Evolutionary conservation across 2,797 vertebrate species (phyloP).

Genomic region (Sebastes ruberrimus): DNA sequence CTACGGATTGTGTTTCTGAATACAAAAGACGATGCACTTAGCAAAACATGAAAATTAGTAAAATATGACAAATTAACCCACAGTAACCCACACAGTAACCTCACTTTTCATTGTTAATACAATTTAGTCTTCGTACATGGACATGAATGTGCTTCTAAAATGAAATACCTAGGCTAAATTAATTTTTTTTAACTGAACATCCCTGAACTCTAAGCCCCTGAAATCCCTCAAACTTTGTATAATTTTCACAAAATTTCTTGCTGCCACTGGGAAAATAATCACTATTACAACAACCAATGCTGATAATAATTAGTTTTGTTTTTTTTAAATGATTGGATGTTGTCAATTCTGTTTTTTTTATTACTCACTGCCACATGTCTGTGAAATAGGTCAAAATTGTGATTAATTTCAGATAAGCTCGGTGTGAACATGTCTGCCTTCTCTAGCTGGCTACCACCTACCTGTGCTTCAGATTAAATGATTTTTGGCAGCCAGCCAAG

Average conservation of each 20-base stretch:
- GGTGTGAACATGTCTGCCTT: background rate
- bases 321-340: conserved; percentile 1
- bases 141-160: background rate
- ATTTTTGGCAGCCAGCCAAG: conserved; percentile 40
- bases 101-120: background rate
- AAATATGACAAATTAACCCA: background rate
- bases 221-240: background rate
- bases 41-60: background rate
- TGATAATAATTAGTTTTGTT: background rate
- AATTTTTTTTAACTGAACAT: background rate
- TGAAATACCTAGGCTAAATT: background rate
- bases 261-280: background rate
- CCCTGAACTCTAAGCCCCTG: background rate
- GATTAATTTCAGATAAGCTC: conserved; percentile 38
- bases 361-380: background rate
- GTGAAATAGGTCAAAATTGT: conserved; percentile 28
- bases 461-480: conserved; percentile 36
- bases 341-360: background rate
- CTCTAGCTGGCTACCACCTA: background rate
- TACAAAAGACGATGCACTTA: background rate
- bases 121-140: background rate
- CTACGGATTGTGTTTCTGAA: conserved; percentile 9
- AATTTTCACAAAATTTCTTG: background rate
- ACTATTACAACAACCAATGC: background rate
- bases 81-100: too few relatives aligned